Conservation (phyloP, 2,113 vertebrate species). For the Dascyllus trimaculatus region DNA sequence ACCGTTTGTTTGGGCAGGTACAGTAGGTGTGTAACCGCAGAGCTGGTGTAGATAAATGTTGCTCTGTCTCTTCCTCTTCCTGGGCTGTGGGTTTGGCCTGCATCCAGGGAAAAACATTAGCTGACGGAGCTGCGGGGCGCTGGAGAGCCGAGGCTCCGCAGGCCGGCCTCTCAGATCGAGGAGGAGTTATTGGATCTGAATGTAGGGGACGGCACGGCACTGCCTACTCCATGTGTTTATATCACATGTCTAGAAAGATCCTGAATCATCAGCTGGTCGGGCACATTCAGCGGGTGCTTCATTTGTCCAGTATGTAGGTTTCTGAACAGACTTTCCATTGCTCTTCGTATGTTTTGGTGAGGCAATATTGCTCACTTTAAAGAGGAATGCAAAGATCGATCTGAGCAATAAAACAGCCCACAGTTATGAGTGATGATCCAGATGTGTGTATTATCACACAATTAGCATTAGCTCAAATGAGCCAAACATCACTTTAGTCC, state of each 20-base stretch:
- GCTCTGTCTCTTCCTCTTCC: conserved; percentile 43
- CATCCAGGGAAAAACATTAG: conserved; percentile 30
- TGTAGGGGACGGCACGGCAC: conserved; percentile 2
- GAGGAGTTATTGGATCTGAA: conserved; percentile 1
- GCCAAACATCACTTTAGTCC: no score
- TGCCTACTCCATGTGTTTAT: conserved; percentile 16
- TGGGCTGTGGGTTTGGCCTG: conserved; percentile 27
- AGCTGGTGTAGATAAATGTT: conserved; percentile 4
- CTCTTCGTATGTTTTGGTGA: no score
- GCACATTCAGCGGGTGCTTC: background rate
- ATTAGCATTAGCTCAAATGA: no score
- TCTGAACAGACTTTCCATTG: background rate
- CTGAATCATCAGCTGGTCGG: background rate
- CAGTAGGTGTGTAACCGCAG: conserved; percentile 25
- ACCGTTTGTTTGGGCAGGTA: conserved; percentile 25
- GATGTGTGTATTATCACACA: no score
- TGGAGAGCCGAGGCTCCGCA: conserved; percentile 20
- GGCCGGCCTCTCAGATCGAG: background rate
- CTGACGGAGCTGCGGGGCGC: conserved; percentile 13
- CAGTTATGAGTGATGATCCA: no score
- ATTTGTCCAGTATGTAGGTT: background rate
- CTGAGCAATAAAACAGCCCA: no score
- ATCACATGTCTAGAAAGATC: background rate
- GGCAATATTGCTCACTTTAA: no score
- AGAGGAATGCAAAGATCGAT: no score